Conservation (phyloP, 2,113 vertebrate species). For the Peromyscus californicus region DNA sequence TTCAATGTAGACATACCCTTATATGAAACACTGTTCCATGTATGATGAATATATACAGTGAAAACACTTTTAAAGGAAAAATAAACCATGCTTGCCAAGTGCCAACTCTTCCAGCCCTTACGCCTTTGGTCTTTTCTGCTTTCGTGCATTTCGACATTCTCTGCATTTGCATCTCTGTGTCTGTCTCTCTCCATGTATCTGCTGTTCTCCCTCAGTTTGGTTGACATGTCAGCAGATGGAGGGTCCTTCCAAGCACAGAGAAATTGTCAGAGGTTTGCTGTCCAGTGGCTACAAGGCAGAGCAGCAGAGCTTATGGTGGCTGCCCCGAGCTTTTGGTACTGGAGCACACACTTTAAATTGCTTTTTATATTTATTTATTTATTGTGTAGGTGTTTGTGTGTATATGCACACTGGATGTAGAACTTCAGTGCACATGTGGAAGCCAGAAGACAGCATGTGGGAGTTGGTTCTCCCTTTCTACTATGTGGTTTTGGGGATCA, state of each 20-base stretch:
- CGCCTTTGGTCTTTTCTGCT: not conserved
- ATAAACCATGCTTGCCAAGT: not conserved
- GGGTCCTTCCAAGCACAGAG: not conserved
- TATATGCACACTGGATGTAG: too few relatives aligned
- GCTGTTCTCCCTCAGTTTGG: not conserved
- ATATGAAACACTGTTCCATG: not conserved
- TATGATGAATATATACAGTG: not conserved
- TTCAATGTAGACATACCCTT: not conserved
- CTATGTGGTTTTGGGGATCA: not conserved
- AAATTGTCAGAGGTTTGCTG: not conserved
- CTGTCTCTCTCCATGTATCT: not conserved
- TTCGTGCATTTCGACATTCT: not conserved
- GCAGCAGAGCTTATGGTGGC: too few relatives aligned
- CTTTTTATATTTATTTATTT: not conserved
- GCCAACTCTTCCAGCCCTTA: not conserved
- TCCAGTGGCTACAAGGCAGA: not conserved
- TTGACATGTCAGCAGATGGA: not conserved
- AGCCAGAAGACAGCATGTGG: not conserved
- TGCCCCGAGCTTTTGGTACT: not conserved
- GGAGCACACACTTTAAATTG: not conserved
- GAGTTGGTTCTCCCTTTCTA: not conserved
- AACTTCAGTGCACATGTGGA: not conserved
- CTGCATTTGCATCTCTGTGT: not conserved
- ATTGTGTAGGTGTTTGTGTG: too few relatives aligned
- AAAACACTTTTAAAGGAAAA: not conserved